Base-by-base conservation (phyloP, 2,797 vertebrate species). In the Jordanella pulchra region DNA sequence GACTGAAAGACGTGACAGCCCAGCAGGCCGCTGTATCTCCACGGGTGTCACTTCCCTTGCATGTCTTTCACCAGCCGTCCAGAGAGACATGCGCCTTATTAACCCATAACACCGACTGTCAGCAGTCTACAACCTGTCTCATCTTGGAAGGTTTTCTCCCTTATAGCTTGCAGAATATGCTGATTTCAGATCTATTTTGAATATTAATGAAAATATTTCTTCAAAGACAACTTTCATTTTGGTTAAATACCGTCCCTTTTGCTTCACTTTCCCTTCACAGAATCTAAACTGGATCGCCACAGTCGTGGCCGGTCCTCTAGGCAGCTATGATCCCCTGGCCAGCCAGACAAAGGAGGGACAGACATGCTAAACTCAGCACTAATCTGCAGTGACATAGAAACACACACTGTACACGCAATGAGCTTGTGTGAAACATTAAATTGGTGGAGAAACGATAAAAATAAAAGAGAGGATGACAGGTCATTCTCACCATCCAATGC, bases 281-380 rank as follows among this genome's bases (percentile, higher is more conserved):
- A 72, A 65, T 76, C 67, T 82, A 92, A 94, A 94, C 87, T 87
- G 90, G 93, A 95, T 94, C 94, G 85, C 81, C 84, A 91, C 87
- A 87, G 82, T 91, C 82, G 80, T 65, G 75, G 87, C 88, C 89
- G 83, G 88, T 87, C 84, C 90, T 87, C 74, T 82, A 86, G 91
- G 91, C 92, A 83, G 88, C 90, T 91, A 85, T 93, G 93, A 93
- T 93, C 92, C 92, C 88, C 87, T 69, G 79, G 89, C 84, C 83
- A 73, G 84, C 79, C 89, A 93, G 91, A 94, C 93, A 95, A 94
- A 50, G 93, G 91, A 88, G 78, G 80, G 87, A 90, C 86, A 86
- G 90, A 89, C 92, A 89, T 76, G 75, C 89, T 84, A 82, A 88
- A 90, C 84, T 86, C 88, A 84, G 82, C 91, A 89, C 93, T 94